Conservation (phyloP, 2,797 vertebrate species). For the Otolemur crassicaudatus region DNA sequence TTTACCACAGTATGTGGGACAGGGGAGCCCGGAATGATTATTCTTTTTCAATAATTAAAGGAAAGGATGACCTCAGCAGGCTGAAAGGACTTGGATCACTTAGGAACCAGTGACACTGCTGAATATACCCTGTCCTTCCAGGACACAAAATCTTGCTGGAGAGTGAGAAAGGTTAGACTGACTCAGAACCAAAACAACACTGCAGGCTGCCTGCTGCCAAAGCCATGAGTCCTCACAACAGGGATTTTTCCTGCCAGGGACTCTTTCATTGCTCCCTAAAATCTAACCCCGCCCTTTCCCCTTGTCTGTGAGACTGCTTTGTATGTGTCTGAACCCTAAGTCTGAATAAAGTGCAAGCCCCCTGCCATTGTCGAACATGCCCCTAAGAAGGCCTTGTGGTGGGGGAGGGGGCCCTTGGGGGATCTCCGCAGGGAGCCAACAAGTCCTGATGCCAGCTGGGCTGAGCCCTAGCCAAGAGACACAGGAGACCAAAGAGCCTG, state of each 20-base stretch:
- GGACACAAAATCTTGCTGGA: not conserved
- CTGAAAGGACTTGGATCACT: not conserved
- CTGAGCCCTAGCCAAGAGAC: not conserved
- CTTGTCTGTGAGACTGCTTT: not conserved
- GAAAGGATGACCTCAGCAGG: not conserved
- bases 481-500: rapidly evolving
- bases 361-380: no score
- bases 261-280: not conserved
- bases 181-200: not conserved
- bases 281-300: not conserved
- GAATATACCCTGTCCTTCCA: not conserved
- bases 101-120: not conserved
- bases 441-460: no score
- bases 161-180: not conserved
- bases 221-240: not conserved
- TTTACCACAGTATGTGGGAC: not conserved
- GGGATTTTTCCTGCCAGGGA: not conserved
- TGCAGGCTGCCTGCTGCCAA: not conserved
- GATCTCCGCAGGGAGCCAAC: not conserved
- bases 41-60: conserved; percentile 3
- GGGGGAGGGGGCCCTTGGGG: not conserved
- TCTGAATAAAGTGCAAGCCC: not conserved
- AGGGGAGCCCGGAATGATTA: not conserved
- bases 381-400: not conserved
- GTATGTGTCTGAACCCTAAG: not conserved